These are phyloP conservation scores for Cheirogaleus major DNA, from an alignment of 2,797 vertebrate species.

Conservation along the genomic window DNA sequence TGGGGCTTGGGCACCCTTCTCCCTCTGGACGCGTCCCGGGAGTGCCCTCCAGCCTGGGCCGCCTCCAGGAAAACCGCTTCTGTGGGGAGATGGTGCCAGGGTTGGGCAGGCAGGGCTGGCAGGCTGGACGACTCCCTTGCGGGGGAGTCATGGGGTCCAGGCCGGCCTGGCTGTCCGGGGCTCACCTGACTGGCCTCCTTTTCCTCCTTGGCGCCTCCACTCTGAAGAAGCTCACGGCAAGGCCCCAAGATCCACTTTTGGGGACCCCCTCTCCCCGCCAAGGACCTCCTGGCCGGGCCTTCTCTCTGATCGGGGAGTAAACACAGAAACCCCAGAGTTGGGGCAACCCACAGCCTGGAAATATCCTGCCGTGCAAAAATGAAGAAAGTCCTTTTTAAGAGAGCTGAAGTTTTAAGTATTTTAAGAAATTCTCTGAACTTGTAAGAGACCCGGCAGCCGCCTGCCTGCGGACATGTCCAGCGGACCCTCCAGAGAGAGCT, in stretches of 20 bases:
- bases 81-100: background rate
- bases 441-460: background rate
- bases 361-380: background rate
- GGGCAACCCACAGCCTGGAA: background rate
- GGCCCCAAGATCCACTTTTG: background rate
- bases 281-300: background rate
- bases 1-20: background rate
- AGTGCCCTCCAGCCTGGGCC: background rate
- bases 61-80: background rate
- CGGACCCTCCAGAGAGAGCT: background rate
- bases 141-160: background rate
- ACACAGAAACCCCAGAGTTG: background rate
- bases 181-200: background rate
- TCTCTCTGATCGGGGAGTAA: background rate
- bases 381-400: background rate
- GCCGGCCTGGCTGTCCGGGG: background rate
- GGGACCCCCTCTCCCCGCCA: accelerated
- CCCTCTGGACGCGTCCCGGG: background rate
- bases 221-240: background rate
- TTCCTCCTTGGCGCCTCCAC: background rate
- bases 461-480: accelerated
- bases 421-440: background rate
- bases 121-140: background rate
- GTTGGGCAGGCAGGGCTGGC: background rate
- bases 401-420: background rate